These are phyloP conservation scores for Trematomus loennbergii DNA, from an alignment of 2,113 vertebrate species.

Conservation along the genomic window DNA sequence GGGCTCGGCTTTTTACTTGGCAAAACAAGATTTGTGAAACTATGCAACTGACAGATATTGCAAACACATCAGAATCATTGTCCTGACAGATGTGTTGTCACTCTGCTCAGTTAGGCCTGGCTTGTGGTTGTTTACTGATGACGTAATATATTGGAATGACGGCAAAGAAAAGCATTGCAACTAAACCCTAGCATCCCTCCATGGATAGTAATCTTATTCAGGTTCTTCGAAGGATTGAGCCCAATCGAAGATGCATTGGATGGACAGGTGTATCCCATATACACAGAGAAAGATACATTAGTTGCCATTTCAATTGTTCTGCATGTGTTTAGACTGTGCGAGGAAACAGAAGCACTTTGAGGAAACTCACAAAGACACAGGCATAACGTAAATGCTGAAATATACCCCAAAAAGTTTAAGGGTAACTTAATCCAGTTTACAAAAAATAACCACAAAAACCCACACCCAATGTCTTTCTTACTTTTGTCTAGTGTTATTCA, in stretches of 20 bases:
- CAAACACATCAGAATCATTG: not conserved
- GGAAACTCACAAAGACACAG: too few relatives aligned
- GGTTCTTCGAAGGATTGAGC: not conserved
- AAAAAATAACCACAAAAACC: too few relatives aligned
- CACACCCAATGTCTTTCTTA: too few relatives aligned
- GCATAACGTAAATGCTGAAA: not conserved
- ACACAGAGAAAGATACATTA: not conserved
- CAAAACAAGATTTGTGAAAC: conserved; percentile 56
- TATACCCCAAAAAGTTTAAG: not conserved
- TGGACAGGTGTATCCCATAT: not conserved
- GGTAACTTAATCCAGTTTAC: too few relatives aligned
- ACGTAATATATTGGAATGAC: not conserved
- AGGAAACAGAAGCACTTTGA: not conserved
- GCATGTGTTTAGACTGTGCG: not conserved
- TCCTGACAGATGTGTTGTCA: conserved; percentile 24
- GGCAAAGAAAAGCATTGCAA: not conserved
- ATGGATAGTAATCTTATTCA: not conserved
- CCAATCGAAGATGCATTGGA: not conserved
- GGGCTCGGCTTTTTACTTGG: conserved; percentile 56
- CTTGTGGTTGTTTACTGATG: conserved; percentile 13
- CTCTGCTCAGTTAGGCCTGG: not conserved
- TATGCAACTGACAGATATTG: conserved; percentile 8
- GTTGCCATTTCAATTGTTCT: conserved; percentile 1
- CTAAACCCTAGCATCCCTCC: not conserved
- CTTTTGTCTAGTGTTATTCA: too few relatives aligned